Percentiles rank a stretch among this genome's conserved stretches.
phyloP scores from a whole-genome alignment of 2,113 vertebrate species.

The Rhynchomys soricoides region DNA sequence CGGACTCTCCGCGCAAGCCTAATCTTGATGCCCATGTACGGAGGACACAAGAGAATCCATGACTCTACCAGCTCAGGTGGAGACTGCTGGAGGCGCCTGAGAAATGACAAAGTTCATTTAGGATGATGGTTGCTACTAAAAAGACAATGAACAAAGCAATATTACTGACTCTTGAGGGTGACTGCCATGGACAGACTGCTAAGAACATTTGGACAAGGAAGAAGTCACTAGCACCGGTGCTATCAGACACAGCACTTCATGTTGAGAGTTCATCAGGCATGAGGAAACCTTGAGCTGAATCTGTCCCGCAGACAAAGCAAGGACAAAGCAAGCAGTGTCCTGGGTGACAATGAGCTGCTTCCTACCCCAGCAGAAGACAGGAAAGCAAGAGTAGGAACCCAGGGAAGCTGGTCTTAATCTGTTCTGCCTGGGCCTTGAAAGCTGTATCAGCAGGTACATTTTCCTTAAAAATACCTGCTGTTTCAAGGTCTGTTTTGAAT shows the following conservation, averaged over 20 bases:
- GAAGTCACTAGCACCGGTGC: no score
- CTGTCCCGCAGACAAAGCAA: neutral
- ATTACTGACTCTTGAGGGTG: no score
- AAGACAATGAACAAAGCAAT: neutral
- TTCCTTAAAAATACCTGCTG: neutral
- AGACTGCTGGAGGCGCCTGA: neutral
- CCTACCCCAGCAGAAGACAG: neutral
- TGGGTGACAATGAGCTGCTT: neutral
- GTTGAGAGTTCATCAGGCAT: neutral
- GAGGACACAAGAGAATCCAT: neutral
- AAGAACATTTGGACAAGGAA: neutral
- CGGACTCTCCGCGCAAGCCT: neutral
- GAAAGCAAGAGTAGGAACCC: neutral
- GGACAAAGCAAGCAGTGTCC: neutral
- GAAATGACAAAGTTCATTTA: neutral
- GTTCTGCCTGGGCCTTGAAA: neutral
- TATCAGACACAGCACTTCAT: neutral
- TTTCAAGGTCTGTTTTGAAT: constrained; percentile 31
- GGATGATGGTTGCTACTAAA: neutral
- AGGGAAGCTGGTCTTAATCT: neutral
- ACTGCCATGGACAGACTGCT: no score
- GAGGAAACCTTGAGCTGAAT: neutral
- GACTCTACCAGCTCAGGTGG: neutral
- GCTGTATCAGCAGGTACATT: neutral
- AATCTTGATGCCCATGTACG: neutral